These are phyloP conservation scores for Aromia moschata DNA, from an alignment of 2,888 invertebrate species.

Conservation along the genomic window DNA sequence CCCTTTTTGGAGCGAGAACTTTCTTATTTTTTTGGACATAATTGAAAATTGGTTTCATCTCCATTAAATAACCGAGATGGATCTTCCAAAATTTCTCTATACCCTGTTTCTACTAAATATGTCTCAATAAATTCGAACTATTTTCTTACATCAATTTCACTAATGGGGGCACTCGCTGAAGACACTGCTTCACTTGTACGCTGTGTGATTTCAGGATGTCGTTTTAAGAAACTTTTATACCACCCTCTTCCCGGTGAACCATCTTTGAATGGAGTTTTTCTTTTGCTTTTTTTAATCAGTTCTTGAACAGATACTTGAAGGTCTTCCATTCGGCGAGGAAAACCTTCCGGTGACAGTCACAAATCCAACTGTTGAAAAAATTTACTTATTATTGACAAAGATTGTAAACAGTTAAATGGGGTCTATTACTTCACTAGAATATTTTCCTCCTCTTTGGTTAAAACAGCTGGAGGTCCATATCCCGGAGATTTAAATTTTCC, in stretches of 20 bases:
- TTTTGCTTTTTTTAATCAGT: conserved; percentile 7
- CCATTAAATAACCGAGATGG: neutral
- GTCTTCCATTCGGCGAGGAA: conserved; percentile 8
- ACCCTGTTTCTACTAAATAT: neutral
- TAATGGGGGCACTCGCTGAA: neutral
- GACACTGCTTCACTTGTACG: conserved; percentile 12
- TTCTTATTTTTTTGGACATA: too few relatives aligned
- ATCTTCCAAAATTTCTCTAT: neutral
- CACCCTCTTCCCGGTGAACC: conserved; percentile 6
- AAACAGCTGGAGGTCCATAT: neutral
- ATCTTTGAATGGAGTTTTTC: conserved; percentile 15
- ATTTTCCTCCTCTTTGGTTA: neutral
- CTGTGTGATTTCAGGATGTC: conserved; percentile 3
- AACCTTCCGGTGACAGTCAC: conserved; percentile 12
- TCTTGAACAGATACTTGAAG: conserved; percentile 7
- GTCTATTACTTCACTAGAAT: neutral
- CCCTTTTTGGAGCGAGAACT: neutral
- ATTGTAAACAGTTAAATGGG: neutral
- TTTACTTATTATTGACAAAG: neutral
- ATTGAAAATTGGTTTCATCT: neutral
- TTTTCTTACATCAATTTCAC: conserved; percentile 15
- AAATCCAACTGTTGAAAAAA: neutral
- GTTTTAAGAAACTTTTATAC: conserved; percentile 12
- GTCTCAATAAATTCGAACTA: neutral
- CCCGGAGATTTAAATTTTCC: neutral